phyloP scores from a whole-genome alignment of 2,888 invertebrate species.

The Falcaria lacertinaria region DNA sequence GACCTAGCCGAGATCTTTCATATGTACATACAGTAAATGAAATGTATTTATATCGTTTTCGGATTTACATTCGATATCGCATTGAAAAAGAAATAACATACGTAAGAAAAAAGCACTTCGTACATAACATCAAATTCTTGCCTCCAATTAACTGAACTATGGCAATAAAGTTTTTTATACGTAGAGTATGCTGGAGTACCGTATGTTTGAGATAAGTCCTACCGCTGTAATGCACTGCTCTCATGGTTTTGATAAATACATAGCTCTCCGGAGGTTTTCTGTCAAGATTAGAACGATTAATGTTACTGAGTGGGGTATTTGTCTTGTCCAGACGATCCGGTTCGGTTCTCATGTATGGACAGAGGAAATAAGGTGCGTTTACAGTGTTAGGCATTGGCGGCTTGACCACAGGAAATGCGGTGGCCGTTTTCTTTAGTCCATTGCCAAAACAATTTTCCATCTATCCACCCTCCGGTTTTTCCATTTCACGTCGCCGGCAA shows the following conservation, averaged over 20 bases:
- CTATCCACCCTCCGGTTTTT: conserved; percentile 59
- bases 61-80: too few relatives aligned
- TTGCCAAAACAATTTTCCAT: conserved; percentile 70
- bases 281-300: conserved; percentile 72
- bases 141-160: not conserved
- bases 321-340: conserved; percentile 53
- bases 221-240: conserved; percentile 35
- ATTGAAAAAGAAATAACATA: too few relatives aligned
- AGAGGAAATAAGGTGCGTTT: not conserved
- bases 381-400: conserved; percentile 17
- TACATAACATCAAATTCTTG: not conserved
- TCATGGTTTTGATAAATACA: conserved; percentile 36
- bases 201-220: conserved; percentile 10
- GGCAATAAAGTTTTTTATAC: not conserved
- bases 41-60: too few relatives aligned
- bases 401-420: conserved; percentile 77
- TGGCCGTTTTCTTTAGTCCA: conserved; percentile 60
- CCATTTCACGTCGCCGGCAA: conserved; percentile 63
- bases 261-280: conserved; percentile 45
- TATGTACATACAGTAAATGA: too few relatives aligned
- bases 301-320: conserved; percentile 52
- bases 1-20: too few relatives aligned
- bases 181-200: not conserved
- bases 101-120: not conserved
- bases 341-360: conserved; percentile 26